Evolutionary conservation across 1,140 invertebrate species (phyloP).

Genomic region (Eriocheir sinensis): DNA sequence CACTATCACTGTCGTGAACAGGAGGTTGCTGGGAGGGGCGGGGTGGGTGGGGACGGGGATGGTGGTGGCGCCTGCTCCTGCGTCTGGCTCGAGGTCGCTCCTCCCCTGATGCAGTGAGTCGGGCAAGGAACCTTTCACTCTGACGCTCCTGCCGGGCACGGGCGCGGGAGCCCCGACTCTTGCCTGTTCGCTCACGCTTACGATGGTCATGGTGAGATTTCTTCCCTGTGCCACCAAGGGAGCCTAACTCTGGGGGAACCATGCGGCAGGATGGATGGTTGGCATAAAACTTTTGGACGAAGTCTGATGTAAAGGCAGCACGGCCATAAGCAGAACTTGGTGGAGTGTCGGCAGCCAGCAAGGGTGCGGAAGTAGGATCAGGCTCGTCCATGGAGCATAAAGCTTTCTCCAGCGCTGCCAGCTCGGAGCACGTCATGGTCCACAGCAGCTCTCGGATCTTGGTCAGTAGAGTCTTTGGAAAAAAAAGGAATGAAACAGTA

Average conservation of each 20-base stretch:
- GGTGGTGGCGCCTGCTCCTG: slow-evolving; percentile 60
- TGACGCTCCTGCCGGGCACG: slow-evolving; percentile 76
- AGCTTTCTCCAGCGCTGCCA: slow-evolving; percentile 92
- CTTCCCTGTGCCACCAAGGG: slow-evolving; percentile 80
- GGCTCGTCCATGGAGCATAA: slow-evolving; percentile 94
- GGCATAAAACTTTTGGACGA: slow-evolving; percentile 88
- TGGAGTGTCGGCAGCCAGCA: slow-evolving; percentile 33
- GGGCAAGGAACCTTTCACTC: slow-evolving; percentile 79
- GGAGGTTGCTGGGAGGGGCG: slow-evolving; percentile 9
- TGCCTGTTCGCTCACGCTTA: slow-evolving; percentile 73
- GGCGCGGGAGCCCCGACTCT: slow-evolving; percentile 71
- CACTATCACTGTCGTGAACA: slow-evolving; percentile 65
- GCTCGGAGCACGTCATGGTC: slow-evolving; percentile 91
- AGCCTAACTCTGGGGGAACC: slow-evolving; percentile 84
- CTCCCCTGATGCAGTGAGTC: slow-evolving; percentile 71
- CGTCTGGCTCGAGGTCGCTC: slow-evolving; percentile 72
- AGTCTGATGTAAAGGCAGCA: slow-evolving; percentile 86
- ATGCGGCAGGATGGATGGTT: slow-evolving; percentile 87
- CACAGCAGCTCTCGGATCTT: slow-evolving; percentile 94
- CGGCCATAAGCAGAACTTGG: slow-evolving; percentile 80
- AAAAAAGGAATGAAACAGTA: slow-evolving; percentile 43
- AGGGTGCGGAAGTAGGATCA: slow-evolving; percentile 46
- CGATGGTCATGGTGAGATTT: slow-evolving; percentile 55
- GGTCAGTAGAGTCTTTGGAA: slow-evolving; percentile 87
- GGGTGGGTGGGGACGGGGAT: slow-evolving; percentile 39